Base-by-base conservation (phyloP, 1,140 invertebrate genomes). In the Lycorma delicatula region DNA sequence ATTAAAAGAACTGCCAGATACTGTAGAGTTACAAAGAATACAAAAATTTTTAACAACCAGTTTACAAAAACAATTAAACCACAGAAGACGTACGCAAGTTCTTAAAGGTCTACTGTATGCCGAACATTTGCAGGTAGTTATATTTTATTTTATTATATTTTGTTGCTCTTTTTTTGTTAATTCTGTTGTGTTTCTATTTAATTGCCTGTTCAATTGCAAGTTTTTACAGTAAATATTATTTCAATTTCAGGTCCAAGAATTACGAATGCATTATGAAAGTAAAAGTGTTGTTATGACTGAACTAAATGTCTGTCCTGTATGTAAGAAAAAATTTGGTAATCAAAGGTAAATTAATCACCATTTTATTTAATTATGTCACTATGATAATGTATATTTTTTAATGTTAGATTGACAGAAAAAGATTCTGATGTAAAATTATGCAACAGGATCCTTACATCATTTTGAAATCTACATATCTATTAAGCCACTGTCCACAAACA, bases 261-360 rank as follows among this genome's bases (percentile, higher is more conserved):
- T 87, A 60, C 80, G 89, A 63, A 85, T 89, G 70, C 79, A 81
- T 60, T 82, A 87, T 67, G 85, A 93, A 69, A 86, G 85, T 1
- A 84, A 90, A 69, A 86, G 79, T 63, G 82, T 93, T 53, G 72
- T 87, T 2, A 83, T 97, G 62, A 89, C 83, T 12, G 91, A 96
- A 65, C 83, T 85, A 58, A 91, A 90, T 66, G 81, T 91, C 16
- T 97, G 94, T 75, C 81, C 82, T 11, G 90, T 91, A 1, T 98
- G 94, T 68, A 91, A 89, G 67, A 97, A 96, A 69, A 77, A 88
- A 58, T 95, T 97, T 72, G 84, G 85, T 22, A 92, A 90, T 71
- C 87, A 91, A 73, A 92, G 85, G 87, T 88, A 70, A 65, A 61
- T 49, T 57, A 58, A 25, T 49, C 16, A 26, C 4, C 13, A 11